phyloP scores from a whole-genome alignment of 2,888 invertebrate species.

The Corythucha ciliata region DNA sequence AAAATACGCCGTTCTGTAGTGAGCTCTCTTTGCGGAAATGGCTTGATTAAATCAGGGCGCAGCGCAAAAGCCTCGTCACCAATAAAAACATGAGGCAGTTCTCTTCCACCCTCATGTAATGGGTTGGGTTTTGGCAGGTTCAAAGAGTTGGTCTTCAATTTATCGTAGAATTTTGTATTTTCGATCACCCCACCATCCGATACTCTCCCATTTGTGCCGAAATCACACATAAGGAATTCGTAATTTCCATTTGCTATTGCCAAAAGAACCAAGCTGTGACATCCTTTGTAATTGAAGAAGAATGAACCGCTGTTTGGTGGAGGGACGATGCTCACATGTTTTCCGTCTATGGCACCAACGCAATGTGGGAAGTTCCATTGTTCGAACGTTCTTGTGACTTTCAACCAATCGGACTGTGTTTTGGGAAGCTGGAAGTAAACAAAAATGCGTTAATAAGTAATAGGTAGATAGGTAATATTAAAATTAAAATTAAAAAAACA shows the following conservation, averaged over 20 bases:
- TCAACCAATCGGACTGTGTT: too few species aligned
- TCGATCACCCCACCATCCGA: constrained; percentile 12
- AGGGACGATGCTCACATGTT: constrained; percentile 15
- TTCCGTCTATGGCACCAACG: constrained; percentile 20
- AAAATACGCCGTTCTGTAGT: constrained; percentile 17
- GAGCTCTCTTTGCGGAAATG: constrained; percentile 14
- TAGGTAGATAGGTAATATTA: too few species aligned
- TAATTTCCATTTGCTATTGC: constrained; percentile 10
- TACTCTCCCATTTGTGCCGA: constrained; percentile 21
- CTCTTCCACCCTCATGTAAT: too few species aligned
- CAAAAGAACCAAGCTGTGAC: constrained; percentile 15
- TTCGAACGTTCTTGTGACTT: too few species aligned
- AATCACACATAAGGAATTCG: constrained; percentile 19
- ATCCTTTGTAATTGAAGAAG: constrained; percentile 20
- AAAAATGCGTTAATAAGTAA: too few species aligned
- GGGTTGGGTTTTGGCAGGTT: constrained; percentile 11
- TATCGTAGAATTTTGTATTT: constrained; percentile 16
- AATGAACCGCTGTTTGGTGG: constrained; percentile 16
- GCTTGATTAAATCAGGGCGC: too few species aligned
- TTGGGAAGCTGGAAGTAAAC: too few species aligned
- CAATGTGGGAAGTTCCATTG: constrained; percentile 25
- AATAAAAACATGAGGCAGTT: too few species aligned
- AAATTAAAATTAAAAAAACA: too few species aligned
- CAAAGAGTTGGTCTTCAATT: constrained; percentile 16
- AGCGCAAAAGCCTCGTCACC: constrained; percentile 23